A percentile compares a stretch with the other conserved stretches of the same genome.
Evolutionary conservation across 2,113 vertebrate genomes (phyloP).

Genomic region (Ramphastos sulfuratus): DNA sequence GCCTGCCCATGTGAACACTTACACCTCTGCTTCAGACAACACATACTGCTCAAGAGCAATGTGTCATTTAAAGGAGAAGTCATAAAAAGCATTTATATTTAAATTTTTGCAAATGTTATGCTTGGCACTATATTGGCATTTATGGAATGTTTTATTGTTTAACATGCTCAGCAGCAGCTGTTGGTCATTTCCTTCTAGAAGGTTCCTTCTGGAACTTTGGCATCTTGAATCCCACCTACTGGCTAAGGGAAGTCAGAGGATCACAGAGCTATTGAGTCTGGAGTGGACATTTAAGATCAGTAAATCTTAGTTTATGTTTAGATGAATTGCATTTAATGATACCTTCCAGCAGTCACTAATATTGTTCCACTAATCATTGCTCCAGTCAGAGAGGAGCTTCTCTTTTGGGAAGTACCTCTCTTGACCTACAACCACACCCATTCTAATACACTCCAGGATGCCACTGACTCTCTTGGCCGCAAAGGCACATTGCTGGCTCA

Average conservation of each 20-base stretch:
- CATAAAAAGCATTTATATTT: neutral
- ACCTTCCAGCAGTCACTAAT: neutral
- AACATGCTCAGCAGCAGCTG: neutral
- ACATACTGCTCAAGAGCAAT: accelerated
- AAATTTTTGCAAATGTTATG: neutral
- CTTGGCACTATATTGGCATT: neutral
- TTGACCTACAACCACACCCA: too few relatives aligned
- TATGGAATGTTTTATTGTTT: neutral
- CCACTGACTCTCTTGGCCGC: too few relatives aligned
- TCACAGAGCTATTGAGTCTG: neutral
- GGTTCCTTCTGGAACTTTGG: neutral
- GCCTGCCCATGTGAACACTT: accelerated
- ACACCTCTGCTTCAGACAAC: too few relatives aligned
- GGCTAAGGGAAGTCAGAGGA: neutral
- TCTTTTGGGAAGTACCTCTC: too few relatives aligned
- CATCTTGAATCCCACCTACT: neutral
- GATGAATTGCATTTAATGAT: neutral
- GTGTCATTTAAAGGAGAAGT: neutral
- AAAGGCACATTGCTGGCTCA: too few relatives aligned
- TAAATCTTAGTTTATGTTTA: neutral
- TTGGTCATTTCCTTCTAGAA: neutral
- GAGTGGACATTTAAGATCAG: neutral
- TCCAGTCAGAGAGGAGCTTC: accelerated
- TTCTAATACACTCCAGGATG: too few relatives aligned
- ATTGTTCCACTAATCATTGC: accelerated